phyloP scores from a whole-genome alignment of 2,888 invertebrate species.

The Amiota communis region DNA sequence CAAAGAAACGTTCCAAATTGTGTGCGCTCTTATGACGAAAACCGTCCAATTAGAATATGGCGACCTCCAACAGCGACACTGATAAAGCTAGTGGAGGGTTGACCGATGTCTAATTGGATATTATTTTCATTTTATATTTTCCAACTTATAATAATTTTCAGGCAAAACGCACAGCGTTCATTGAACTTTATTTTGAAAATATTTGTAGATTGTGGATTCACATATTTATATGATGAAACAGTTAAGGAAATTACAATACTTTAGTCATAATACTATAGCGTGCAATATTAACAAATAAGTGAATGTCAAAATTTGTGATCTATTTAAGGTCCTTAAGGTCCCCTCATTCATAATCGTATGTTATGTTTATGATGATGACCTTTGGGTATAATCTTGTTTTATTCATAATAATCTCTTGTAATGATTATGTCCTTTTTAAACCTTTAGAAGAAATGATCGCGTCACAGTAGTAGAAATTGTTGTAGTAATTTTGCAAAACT shows the following conservation, averaged over 20 bases:
- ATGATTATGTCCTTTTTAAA: no score
- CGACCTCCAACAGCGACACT: conserved; percentile 57
- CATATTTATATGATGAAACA: no score
- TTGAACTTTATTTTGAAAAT: no score
- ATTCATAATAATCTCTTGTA: not conserved
- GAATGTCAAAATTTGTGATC: conserved; percentile 73
- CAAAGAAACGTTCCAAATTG: conserved; percentile 73
- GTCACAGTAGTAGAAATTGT: not conserved
- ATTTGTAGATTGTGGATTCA: no score
- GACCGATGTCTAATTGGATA: conserved; percentile 69
- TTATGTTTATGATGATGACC: conserved; percentile 35
- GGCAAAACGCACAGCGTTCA: no score
- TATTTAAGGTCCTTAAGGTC: conserved; percentile 66
- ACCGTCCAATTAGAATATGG: conserved; percentile 72
- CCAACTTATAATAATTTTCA: no score
- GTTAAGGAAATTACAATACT: no score
- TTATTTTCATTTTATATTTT: not conserved
- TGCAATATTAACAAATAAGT: conserved; percentile 66
- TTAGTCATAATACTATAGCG: conserved; percentile 36
- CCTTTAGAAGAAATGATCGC: no score
- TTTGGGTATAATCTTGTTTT: conserved; percentile 42
- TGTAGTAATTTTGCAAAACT: not conserved
- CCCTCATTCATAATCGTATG: not conserved
- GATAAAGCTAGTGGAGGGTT: conserved; percentile 61
- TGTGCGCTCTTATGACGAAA: conserved; percentile 74